Evolutionary conservation across 2,888 invertebrate genomes (phyloP).

Genomic region (Congeria kusceri): DNA sequence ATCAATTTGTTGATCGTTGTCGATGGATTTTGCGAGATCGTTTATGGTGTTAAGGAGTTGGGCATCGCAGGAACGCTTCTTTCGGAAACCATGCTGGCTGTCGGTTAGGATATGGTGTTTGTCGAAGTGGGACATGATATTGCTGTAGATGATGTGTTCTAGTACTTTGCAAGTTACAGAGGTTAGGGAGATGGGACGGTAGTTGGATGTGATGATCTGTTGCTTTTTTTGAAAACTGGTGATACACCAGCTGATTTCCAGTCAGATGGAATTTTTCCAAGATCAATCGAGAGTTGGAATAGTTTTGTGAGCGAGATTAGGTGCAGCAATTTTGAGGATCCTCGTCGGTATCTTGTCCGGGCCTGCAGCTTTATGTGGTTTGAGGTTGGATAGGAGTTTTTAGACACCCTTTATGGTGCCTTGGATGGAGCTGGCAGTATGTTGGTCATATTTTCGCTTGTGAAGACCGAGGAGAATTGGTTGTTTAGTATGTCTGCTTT

Average conservation of each 20-base stretch:
- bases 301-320: slow-evolving; percentile 10
- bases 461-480: slow-evolving; percentile 17
- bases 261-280: slow-evolving; percentile 12
- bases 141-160: slow-evolving; percentile 14
- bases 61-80: neutral
- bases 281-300: slow-evolving; percentile 15
- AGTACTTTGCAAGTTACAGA: slow-evolving; percentile 12
- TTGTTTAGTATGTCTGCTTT: slow-evolving; percentile 17
- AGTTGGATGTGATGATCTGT: slow-evolving; percentile 4
- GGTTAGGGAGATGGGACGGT: slow-evolving; percentile 9
- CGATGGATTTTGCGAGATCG: slow-evolving; percentile 18
- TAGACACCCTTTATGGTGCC: slow-evolving; percentile 15
- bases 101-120: neutral
- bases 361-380: slow-evolving; percentile 19
- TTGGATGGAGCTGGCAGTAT: slow-evolving; percentile 10
- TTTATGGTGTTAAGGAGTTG: slow-evolving; percentile 7
- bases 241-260: slow-evolving; percentile 18
- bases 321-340: slow-evolving; percentile 23
- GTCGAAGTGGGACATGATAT: slow-evolving; percentile 7
- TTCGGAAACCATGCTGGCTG: neutral
- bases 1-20: slow-evolving; percentile 22
- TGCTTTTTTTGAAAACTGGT: slow-evolving; percentile 27
- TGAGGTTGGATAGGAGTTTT: slow-evolving; percentile 12
- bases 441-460: slow-evolving; percentile 12
- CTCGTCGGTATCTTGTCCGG: slow-evolving; percentile 26